Percentiles rank a stretch among this genome's conserved stretches.
Conservation (phyloP, 2,797 vertebrate species). For the Acanthurus tractus region DNA sequence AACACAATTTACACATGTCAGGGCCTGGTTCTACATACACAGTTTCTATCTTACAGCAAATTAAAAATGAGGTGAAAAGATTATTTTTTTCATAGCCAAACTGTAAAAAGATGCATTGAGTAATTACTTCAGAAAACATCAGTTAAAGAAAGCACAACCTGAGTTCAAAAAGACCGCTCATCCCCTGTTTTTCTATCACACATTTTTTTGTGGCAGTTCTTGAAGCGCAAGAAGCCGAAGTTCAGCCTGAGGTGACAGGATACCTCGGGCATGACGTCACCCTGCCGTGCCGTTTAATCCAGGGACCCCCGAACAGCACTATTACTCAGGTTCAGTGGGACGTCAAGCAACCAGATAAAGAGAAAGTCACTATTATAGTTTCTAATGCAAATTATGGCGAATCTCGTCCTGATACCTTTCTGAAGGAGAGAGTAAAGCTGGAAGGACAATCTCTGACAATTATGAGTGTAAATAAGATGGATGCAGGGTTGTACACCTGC, state of each 20-base stretch:
- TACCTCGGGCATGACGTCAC: slow-evolving; percentile 47
- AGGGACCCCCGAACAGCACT: accelerated
- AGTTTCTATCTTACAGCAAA: background rate
- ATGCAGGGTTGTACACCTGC: slow-evolving; percentile 65
- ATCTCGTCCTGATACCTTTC: accelerated
- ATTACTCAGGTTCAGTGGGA: slow-evolving; percentile 50
- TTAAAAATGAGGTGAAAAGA: background rate
- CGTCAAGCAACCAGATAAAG: accelerated
- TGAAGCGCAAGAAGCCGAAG: background rate
- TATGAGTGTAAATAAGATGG: slow-evolving; percentile 22
- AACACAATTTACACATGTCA: background rate
- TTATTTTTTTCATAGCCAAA: background rate
- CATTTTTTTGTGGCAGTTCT: slow-evolving; percentile 23
- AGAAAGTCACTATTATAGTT: background rate
- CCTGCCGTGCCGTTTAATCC: slow-evolving; percentile 46
- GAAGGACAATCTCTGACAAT: slow-evolving; percentile 50
- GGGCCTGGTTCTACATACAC: background rate
- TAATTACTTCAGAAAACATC: too few species aligned
- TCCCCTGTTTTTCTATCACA: background rate
- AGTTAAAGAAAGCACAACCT: too few species aligned
- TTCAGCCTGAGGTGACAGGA: slow-evolving; percentile 36
- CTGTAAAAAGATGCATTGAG: background rate
- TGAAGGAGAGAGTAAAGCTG: slow-evolving; percentile 38
- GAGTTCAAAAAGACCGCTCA: background rate
- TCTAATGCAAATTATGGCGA: accelerated